A percentile compares a stretch with the other conserved stretches of the same genome.
Evolutionary conservation across 1,140 invertebrate genomes (phyloP).

Genomic region (Metaphire vulgaris): DNA sequence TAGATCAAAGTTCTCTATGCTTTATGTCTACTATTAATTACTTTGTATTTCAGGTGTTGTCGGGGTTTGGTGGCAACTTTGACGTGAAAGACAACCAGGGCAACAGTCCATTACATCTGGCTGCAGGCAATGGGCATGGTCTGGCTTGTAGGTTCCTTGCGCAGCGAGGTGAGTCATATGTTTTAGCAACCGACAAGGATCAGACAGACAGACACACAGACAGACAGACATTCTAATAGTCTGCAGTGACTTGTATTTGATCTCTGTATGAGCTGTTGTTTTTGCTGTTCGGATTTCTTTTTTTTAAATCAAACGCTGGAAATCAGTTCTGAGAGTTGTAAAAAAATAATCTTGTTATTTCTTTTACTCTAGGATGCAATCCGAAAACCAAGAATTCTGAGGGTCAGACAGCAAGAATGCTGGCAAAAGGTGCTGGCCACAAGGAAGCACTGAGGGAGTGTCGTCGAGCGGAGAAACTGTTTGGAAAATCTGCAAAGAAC

Average conservation of each 20-base stretch:
- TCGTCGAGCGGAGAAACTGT: slow-evolving; percentile 49
- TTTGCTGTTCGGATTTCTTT: too few species aligned
- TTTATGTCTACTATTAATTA: too few species aligned
- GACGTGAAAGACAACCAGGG: slow-evolving; percentile 44
- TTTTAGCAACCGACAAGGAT: neutral
- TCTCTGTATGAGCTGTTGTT: too few species aligned
- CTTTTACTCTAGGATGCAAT: slow-evolving; percentile 49
- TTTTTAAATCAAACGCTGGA: too few species aligned
- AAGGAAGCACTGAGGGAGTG: slow-evolving; percentile 51
- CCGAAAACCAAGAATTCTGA: slow-evolving; percentile 52
- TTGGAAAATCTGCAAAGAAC: slow-evolving; percentile 50
- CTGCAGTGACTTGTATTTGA: too few species aligned
- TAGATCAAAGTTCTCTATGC: too few species aligned
- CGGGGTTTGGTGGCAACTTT: slow-evolving; percentile 49
- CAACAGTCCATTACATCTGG: slow-evolving; percentile 48
- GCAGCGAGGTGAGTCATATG: slow-evolving; percentile 43
- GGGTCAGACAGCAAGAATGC: slow-evolving; percentile 41
- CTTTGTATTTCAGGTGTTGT: slow-evolving; percentile 32
- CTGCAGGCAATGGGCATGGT: slow-evolving; percentile 43
- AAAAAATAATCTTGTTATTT: too few species aligned
- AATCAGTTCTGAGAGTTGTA: too few species aligned
- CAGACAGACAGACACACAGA: neutral
- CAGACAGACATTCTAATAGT: too few species aligned
- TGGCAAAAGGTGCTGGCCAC: slow-evolving; percentile 49
- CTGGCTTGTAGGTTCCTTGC: slow-evolving; percentile 48